Evolutionary conservation across 2,113 vertebrate species (phyloP).

Genomic region (Myiopsitta monachus): DNA sequence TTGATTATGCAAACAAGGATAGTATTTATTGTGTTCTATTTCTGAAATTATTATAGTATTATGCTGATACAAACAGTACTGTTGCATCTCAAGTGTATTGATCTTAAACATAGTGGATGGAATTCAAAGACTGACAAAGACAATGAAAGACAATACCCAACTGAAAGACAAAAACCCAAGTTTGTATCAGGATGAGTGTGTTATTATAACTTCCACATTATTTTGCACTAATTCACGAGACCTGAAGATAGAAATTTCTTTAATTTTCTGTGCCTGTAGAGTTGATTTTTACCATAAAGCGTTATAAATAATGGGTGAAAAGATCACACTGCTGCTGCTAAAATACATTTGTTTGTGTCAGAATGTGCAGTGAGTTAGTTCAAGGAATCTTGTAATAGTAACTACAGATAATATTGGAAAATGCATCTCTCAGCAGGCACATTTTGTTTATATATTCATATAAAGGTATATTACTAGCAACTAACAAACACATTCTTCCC

Average conservation of each 20-base stretch:
- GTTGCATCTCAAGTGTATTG: neutral
- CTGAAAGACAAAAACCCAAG: neutral
- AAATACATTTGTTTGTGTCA: neutral
- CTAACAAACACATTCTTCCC: neutral
- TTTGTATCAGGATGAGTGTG: neutral
- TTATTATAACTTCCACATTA: neutral
- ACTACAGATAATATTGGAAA: neutral
- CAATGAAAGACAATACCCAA: slow-evolving; percentile 11
- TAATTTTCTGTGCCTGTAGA: neutral
- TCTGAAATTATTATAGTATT: slow-evolving; percentile 5
- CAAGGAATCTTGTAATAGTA: neutral
- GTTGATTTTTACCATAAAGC: neutral
- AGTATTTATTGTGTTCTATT: neutral
- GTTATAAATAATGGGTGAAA: neutral
- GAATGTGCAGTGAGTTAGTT: neutral
- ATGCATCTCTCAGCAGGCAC: neutral
- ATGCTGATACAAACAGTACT: neutral
- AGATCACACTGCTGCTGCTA: neutral
- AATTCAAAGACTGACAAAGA: slow-evolving; percentile 4
- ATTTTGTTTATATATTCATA: neutral
- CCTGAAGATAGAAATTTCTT: neutral
- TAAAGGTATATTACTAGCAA: neutral
- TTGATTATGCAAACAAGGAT: slow-evolving; percentile 20
- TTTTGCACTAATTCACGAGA: neutral
- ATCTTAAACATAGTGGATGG: neutral